Evolutionary conservation across 2,888 invertebrate genomes (phyloP).

Genomic region (Idaea biselata): DNA sequence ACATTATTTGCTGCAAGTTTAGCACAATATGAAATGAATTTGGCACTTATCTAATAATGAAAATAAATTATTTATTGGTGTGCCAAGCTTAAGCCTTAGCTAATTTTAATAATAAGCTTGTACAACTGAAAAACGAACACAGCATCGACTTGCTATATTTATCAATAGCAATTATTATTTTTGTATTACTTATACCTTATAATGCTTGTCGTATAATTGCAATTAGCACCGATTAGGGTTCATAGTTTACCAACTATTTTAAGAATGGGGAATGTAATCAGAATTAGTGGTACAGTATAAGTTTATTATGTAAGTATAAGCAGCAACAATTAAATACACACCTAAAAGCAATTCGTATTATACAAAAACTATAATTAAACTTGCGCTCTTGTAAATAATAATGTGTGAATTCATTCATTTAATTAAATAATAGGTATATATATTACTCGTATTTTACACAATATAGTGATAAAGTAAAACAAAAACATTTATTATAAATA

Average conservation of each 20-base stretch:
- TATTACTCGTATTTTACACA: constrained; percentile 68
- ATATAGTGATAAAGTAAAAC: constrained; percentile 61
- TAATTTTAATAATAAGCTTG: constrained; percentile 6
- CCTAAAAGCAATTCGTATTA: constrained; percentile 54
- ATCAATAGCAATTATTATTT: neutral
- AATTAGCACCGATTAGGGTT: constrained; percentile 26
- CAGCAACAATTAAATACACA: constrained; percentile 42
- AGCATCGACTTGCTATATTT: neutral
- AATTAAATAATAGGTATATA: constrained; percentile 57
- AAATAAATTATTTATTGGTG: constrained; percentile 32
- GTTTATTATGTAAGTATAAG: constrained; percentile 36
- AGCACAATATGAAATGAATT: constrained; percentile 48
- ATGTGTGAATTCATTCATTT: constrained; percentile 57
- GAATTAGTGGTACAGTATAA: constrained; percentile 42
- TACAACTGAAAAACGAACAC: constrained; percentile 13
- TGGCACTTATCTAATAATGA: constrained; percentile 54
- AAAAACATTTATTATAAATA: constrained; percentile 65
- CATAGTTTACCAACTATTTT: constrained; percentile 11
- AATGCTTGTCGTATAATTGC: constrained; percentile 10
- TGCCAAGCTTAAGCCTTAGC: constrained; percentile 29
- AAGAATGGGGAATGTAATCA: constrained; percentile 38
- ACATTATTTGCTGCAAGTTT: constrained; percentile 41
- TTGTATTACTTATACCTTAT: neutral
- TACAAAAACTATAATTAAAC: constrained; percentile 49
- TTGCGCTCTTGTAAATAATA: constrained; percentile 54